These are phyloP conservation scores for Colinus virginianus DNA, from an alignment of 2,113 vertebrate genomes.

Conservation along the genomic window DNA sequence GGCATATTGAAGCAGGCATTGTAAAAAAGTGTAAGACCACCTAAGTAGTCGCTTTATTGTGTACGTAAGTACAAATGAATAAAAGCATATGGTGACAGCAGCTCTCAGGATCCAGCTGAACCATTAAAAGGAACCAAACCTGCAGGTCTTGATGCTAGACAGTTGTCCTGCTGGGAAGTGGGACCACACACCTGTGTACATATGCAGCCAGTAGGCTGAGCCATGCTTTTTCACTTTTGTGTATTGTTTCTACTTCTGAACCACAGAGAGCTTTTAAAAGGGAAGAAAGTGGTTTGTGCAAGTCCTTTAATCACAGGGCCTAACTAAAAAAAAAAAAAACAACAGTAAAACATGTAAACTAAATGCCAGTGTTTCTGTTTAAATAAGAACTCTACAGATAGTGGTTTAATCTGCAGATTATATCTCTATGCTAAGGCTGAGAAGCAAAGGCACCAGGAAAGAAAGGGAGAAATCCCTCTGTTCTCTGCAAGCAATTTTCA, in stretches of 20 bases:
- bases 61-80: conserved; percentile 7
- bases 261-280: neutral
- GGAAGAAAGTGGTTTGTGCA: neutral
- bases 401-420: neutral
- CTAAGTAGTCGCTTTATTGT: conserved; percentile 43
- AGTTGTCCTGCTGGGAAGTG: neutral
- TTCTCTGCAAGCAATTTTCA: neutral
- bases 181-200: conserved; percentile 39
- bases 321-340: neutral
- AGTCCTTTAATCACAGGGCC: neutral
- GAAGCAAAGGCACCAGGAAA: neutral
- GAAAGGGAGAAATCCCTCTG: neutral
- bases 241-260: neutral
- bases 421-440: neutral
- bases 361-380: neutral
- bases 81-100: conserved; percentile 35
- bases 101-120: conserved; percentile 36
- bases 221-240: neutral
- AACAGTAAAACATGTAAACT: neutral
- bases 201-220: neutral
- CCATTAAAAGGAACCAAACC: conserved; percentile 6
- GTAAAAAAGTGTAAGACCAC: conserved; percentile 51
- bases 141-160: neutral
- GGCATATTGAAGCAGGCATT: conserved; percentile 18
- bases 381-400: neutral